phyloP scores from a whole-genome alignment of 2,113 vertebrate genomes.

The Brachirus orientalis region DNA sequence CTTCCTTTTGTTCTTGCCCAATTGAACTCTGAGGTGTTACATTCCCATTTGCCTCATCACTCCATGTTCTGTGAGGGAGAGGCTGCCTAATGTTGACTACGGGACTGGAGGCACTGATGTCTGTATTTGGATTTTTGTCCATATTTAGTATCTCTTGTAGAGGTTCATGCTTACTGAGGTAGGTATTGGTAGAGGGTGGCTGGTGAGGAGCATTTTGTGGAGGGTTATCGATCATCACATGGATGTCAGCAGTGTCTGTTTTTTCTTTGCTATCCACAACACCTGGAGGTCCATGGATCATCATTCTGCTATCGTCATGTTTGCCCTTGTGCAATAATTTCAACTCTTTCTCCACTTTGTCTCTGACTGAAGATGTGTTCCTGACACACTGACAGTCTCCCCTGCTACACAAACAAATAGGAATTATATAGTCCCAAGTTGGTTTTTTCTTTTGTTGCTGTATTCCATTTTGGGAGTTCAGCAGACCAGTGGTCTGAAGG shows the following conservation, averaged over 20 bases:
- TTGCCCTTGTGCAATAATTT: conserved; percentile 15
- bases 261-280: conserved; percentile 12
- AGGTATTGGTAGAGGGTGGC: not conserved
- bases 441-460: conserved; percentile 68
- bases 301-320: conserved; percentile 23
- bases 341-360: conserved; percentile 58
- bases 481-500: conserved; percentile 58
- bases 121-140: conserved; percentile 21
- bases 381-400: conserved; percentile 78
- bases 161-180: conserved; percentile 17
- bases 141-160: conserved; percentile 6
- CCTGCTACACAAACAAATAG: conserved; percentile 83
- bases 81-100: not conserved
- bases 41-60: conserved; percentile 34
- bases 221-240: not conserved
- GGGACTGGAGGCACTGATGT: not conserved
- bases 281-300: not conserved
- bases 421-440: conserved; percentile 83
- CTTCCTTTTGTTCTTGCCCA: conserved; percentile 29
- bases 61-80: conserved; percentile 37
- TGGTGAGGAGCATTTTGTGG: not conserved
- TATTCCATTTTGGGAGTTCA: conserved; percentile 82
- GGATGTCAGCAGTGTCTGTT: not conserved
- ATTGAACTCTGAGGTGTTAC: not conserved
- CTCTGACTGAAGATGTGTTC: conserved; percentile 40